Conservation (phyloP, 2,113 vertebrate genomes). For the Hippocampus zosterae region DNA sequence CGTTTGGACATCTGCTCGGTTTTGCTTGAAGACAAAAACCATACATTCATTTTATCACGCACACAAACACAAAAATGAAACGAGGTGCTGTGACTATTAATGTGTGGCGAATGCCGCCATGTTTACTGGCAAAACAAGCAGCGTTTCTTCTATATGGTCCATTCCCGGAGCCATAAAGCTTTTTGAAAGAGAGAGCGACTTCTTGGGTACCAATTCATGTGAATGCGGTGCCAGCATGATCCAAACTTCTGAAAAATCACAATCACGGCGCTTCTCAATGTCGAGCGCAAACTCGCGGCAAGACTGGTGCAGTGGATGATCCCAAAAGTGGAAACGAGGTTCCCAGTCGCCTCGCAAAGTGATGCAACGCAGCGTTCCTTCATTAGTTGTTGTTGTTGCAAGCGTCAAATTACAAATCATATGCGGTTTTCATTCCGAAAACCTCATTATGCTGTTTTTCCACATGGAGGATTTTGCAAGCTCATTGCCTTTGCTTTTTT, state of each 20-base stretch:
- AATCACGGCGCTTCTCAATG: neutral
- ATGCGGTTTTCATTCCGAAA: neutral
- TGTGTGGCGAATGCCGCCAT: neutral
- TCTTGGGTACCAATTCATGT: too few species aligned
- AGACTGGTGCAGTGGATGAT: too few species aligned
- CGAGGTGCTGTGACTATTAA: slow-evolving; percentile 11
- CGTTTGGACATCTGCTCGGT: slow-evolving; percentile 45
- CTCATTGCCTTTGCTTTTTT: neutral
- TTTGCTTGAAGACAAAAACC: slow-evolving; percentile 17
- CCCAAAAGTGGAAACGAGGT: neutral
- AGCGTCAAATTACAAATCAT: neutral
- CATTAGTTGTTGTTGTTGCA: neutral
- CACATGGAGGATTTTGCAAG: neutral
- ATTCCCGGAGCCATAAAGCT: too few species aligned
- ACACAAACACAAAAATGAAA: slow-evolving; percentile 10
- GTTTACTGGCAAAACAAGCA: neutral
- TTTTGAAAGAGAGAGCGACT: too few species aligned
- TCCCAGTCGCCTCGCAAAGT: neutral
- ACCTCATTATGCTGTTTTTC: neutral
- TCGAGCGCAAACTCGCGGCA: neutral
- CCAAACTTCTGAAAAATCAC: too few species aligned
- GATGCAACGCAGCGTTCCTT: neutral
- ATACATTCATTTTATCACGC: slow-evolving; percentile 31
- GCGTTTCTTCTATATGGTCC: neutral
- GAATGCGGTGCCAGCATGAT: too few species aligned